Evolutionary conservation across 2,888 invertebrate species (phyloP), one percentile per base, ranked within the genome.

Genomic region (Magallana nippona): DNA sequence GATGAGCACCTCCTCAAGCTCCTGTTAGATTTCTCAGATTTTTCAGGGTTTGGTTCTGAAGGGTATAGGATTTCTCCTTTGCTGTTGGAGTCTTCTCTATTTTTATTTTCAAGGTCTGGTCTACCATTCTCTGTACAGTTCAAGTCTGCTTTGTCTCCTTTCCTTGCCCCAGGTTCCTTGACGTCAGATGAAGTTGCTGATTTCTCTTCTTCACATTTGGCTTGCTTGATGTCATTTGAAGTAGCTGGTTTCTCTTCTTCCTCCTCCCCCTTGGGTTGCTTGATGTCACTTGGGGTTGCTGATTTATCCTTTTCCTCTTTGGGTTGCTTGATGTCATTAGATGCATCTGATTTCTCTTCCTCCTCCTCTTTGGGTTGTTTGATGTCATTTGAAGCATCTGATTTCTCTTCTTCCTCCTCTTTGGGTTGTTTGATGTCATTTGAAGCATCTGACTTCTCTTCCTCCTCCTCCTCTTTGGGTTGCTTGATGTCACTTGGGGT

Each of bases 1-100:
- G 81, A 82, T 44, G 86, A 86, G 85, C 90, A 90, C 0, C 17
- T 79, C 71, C 83, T 85, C 22, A 88, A 79, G 44, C 62, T 44
- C 17, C 17, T 27, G 55, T 8, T 79, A 3, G 15, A 55, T n/a
- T 55, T 32, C 55, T n/a, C 10, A 1, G 0, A n/a, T n/a, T 79
- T 0, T 19, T 3, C 22, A 13, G 27, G 19, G 13, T 19, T 60
- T 8, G 15, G 5, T 60, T 60, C 62, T 13, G 5, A 13, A n/a
- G n/a, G 19, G 62, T 44, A 8, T 5, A 8, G 44, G 44, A 44
- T 44, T 44, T 44, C 44, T 44, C 5, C 44, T 44, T 44, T 44
- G 44, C 44, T 44, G 44, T 44, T 44, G 44, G 44, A 44, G 44
- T 44, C 44, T 44, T 44, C 44, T 8, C 8, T 44, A 44, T 44